phyloP scores from a whole-genome alignment of 2,113 vertebrate genomes.

The Sinosuthora webbiana region DNA sequence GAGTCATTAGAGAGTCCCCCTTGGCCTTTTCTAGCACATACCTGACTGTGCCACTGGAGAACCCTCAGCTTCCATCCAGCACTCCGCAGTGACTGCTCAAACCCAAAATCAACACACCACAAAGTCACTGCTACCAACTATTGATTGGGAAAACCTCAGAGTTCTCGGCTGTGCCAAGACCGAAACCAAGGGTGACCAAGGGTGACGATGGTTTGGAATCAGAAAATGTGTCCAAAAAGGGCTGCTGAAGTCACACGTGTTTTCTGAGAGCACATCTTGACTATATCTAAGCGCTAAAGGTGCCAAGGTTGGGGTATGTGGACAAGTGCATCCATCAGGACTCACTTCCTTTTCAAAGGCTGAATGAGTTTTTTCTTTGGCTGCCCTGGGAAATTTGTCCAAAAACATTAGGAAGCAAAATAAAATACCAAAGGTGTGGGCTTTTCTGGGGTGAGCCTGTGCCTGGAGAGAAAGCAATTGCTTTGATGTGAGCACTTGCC shows the following conservation, averaged over 20 bases:
- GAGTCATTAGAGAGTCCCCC: conserved; percentile 50
- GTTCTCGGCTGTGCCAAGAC: background rate
- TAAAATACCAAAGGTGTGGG: background rate
- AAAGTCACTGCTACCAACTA: background rate
- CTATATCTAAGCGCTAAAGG: background rate
- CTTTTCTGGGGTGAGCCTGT: background rate
- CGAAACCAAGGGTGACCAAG: background rate
- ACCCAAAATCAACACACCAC: background rate
- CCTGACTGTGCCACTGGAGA: conserved; percentile 9
- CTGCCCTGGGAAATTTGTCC: background rate
- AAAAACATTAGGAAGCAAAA: background rate
- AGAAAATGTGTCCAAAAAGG: background rate
- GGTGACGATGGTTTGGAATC: background rate
- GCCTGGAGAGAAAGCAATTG: background rate
- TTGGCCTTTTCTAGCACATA: conserved; percentile 38
- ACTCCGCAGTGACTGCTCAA: background rate
- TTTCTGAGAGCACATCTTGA: background rate
- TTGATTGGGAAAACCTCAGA: background rate
- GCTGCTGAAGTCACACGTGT: rapidly evolving
- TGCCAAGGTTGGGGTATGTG: rapidly evolving
- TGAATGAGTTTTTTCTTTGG: background rate
- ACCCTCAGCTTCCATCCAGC: background rate
- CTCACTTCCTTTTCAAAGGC: background rate
- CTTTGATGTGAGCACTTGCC: background rate
- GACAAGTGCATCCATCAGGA: background rate